Evolutionary conservation across 2,888 invertebrate genomes (phyloP), one percentile per base, ranked within the genome.

Genomic region (Sycophila texana): DNA sequence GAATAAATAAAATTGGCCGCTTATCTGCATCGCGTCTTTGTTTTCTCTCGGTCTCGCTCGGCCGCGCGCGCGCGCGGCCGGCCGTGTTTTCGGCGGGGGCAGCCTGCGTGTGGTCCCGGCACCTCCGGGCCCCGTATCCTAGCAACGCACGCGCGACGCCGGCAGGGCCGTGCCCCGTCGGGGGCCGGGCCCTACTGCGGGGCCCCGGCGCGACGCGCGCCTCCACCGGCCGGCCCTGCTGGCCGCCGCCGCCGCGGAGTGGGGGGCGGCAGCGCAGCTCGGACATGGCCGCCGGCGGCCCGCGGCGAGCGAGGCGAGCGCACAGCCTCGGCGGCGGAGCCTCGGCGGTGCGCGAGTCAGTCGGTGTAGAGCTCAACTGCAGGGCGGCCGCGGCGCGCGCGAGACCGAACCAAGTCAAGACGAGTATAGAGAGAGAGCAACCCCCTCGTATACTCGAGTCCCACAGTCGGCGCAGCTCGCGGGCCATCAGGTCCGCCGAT

Each of bases 11-110:
- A 63, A 63, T 63, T 63, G 47, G 82, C 72, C 76, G 55, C 51
- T 30, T 18, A 55, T 51, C 22, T 20, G 72, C 72, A 61, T 51
- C 78, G 75, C 68, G 72, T 20, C 81, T 83, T 86, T 86, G 86
- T 85, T n/a, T 63, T 16, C 61, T 16, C 74, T 85, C 71, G 57
- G 58, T 72, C 55, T 68, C 55, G 55, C 68, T 68, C 68, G 14
- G 47, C n/a, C 22, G 12, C 57, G 1, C 57, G 16, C 4, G 10
- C 18, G n/a, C 7, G n/a, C 57, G 26, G 51, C 16, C 51, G 63
- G 3, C 63, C 47, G 63, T 63, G 63, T 63, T 63, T 63, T 63
- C 18, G 63, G 63, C 39, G 58, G 61, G 53, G 72, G 12, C 14
- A 51, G 51, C 60, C 61, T 49, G 72, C 49, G 61, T 72, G 72